phyloP scores from a whole-genome alignment of 2,113 vertebrate genomes.

The Sapayoa aenigma region DNA sequence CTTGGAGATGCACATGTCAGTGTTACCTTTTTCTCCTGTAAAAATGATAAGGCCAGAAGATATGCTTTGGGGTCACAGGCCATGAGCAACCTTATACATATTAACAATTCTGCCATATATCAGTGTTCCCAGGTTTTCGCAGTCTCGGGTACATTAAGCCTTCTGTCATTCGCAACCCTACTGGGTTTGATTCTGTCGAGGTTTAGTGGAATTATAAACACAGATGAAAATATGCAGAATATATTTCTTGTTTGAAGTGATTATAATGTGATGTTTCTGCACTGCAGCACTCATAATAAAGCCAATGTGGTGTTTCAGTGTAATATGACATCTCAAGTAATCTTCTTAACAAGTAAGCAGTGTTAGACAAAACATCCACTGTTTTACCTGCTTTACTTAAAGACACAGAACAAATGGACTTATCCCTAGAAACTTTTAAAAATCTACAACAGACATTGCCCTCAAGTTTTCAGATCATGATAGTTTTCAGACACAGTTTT shows the following conservation, averaged over 20 bases:
- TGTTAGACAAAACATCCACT: constrained; percentile 64
- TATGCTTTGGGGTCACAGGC: constrained; percentile 58
- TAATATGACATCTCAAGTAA: constrained; percentile 70
- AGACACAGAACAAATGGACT: constrained; percentile 60
- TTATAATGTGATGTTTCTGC: constrained; percentile 74
- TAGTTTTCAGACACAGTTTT: constrained; percentile 42
- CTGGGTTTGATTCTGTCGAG: constrained; percentile 71
- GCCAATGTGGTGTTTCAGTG: constrained; percentile 53
- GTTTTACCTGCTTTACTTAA: constrained; percentile 59
- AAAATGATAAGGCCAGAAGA: constrained; percentile 66
- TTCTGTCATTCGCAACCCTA: constrained; percentile 67
- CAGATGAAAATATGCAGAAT: constrained; percentile 73
- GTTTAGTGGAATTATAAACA: constrained; percentile 76
- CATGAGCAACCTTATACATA: constrained; percentile 69
- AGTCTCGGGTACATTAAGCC: constrained; percentile 62
- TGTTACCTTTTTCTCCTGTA: constrained; percentile 57
- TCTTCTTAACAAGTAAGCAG: constrained; percentile 77
- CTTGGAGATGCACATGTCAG: constrained; percentile 10
- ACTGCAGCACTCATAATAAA: constrained; percentile 73
- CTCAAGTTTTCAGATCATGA: constrained; percentile 43
- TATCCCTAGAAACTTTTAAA: constrained; percentile 64
- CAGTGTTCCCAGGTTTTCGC: constrained; percentile 51
- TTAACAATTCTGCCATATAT: constrained; percentile 66
- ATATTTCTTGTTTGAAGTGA: constrained; percentile 75
- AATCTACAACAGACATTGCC: constrained; percentile 39